Evolutionary conservation across 2,888 invertebrate species (phyloP).

Genomic region (Agrotis exclamationis): DNA sequence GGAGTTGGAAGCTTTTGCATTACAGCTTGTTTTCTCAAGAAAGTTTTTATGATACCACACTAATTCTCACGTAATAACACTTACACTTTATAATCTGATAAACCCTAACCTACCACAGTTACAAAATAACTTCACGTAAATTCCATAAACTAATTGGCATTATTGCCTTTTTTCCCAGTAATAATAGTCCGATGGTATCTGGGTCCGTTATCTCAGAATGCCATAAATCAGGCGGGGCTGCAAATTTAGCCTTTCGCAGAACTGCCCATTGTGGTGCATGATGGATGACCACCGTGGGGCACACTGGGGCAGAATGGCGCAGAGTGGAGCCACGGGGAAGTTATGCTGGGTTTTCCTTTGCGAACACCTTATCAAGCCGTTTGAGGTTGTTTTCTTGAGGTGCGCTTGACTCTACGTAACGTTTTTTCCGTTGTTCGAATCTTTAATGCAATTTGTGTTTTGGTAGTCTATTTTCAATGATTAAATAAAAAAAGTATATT

Average conservation of each 20-base stretch:
- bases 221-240: slow-evolving; percentile 80
- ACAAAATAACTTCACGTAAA: slow-evolving; percentile 57
- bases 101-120: slow-evolving; percentile 27
- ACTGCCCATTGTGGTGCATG: slow-evolving; percentile 70
- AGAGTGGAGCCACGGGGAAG: slow-evolving; percentile 43
- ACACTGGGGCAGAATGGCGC: slow-evolving; percentile 35
- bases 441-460: slow-evolving; percentile 27
- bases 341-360: slow-evolving; percentile 36
- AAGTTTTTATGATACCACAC: background rate
- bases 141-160: slow-evolving; percentile 68
- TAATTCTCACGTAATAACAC: background rate
- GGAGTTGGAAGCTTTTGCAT: background rate
- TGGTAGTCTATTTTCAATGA: background rate
- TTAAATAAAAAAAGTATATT: background rate
- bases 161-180: slow-evolving; percentile 61
- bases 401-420: background rate
- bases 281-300: slow-evolving; percentile 67
- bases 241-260: slow-evolving; percentile 74
- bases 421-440: background rate
- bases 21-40: background rate
- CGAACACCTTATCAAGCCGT: slow-evolving; percentile 48
- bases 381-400: slow-evolving; percentile 48
- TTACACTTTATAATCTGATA: slow-evolving; percentile 11
- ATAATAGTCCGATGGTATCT: slow-evolving; percentile 65
- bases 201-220: slow-evolving; percentile 63